These are phyloP conservation scores for Aspiorhynchus laticeps DNA, from an alignment of 2,113 vertebrate species.

Conservation along the genomic window DNA sequence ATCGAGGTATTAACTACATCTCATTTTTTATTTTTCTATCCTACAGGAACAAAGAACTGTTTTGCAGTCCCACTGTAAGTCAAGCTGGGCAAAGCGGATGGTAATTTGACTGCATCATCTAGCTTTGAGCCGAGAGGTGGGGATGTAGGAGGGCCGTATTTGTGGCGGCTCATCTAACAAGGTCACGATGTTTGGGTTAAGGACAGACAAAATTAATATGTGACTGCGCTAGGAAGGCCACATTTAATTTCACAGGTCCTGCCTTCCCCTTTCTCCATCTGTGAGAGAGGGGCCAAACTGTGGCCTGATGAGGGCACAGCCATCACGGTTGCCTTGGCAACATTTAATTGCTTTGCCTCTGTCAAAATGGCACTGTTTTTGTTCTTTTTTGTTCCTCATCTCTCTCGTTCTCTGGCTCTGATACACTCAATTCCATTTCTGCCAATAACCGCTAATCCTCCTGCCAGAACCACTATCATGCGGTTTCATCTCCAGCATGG, in stretches of 20 bases:
- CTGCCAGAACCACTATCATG: conserved; percentile 33
- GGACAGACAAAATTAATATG: conserved; percentile 45
- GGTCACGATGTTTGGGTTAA: conserved; percentile 45
- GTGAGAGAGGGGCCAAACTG: conserved; percentile 24
- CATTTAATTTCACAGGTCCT: conserved; percentile 56
- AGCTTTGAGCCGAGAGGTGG: conserved; percentile 4
- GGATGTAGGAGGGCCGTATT: conserved; percentile 17
- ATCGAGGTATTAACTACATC: not conserved
- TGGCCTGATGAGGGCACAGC: conserved; percentile 58
- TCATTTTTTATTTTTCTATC: not conserved
- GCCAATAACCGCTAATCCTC: conserved; percentile 37
- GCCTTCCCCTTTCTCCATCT: conserved; percentile 44
- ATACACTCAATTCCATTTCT: conserved; percentile 49
- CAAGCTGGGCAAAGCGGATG: not conserved
- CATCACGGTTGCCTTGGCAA: conserved; percentile 57
- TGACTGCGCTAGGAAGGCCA: conserved; percentile 45
- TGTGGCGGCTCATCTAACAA: conserved; percentile 42
- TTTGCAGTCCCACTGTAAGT: not conserved
- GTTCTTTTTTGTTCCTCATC: conserved; percentile 48
- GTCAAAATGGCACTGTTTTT: conserved; percentile 57
- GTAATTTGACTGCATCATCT: conserved; percentile 18
- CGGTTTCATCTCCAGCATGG: conserved; percentile 24
- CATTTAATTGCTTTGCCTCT: conserved; percentile 62
- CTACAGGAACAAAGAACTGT: not conserved
- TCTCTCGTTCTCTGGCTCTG: conserved; percentile 30